Percentiles rank a stretch among this genome's conserved stretches.
phyloP scores from a whole-genome alignment of 2,113 vertebrate species.

The Hemicordylus capensis region DNA sequence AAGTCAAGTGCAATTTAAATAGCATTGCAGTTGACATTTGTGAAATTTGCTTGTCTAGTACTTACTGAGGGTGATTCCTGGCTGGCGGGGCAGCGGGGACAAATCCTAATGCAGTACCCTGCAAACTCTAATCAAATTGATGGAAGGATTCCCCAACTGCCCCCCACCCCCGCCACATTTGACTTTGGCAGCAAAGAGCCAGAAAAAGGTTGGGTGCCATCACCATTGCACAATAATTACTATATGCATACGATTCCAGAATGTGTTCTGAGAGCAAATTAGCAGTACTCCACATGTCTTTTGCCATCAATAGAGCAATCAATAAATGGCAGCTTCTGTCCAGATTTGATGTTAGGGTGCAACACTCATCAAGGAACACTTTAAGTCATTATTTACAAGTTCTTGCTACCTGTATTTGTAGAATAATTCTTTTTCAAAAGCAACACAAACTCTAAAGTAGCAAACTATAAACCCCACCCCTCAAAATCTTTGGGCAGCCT shows the following conservation, averaged over 20 bases:
- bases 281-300: conserved; percentile 60
- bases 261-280: neutral
- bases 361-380: neutral
- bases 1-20: neutral
- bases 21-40: neutral
- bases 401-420: neutral
- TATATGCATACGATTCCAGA: neutral
- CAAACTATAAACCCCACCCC: too few relatives aligned
- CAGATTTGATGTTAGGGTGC: neutral
- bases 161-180: neutral
- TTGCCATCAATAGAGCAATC: neutral
- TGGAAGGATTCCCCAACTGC: neutral
- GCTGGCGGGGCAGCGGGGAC: neutral
- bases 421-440: neutral
- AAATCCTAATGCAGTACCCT: neutral
- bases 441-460: too few relatives aligned
- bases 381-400: neutral
- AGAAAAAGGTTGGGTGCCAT: neutral
- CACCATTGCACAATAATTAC: neutral
- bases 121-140: rapidly evolving
- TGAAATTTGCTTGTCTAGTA: neutral
- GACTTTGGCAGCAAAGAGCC: neutral
- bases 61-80: neutral
- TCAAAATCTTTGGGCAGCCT: too few relatives aligned
- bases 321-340: neutral